Base-by-base conservation (phyloP, 2,113 vertebrate genomes). In the Gobius niger region DNA sequence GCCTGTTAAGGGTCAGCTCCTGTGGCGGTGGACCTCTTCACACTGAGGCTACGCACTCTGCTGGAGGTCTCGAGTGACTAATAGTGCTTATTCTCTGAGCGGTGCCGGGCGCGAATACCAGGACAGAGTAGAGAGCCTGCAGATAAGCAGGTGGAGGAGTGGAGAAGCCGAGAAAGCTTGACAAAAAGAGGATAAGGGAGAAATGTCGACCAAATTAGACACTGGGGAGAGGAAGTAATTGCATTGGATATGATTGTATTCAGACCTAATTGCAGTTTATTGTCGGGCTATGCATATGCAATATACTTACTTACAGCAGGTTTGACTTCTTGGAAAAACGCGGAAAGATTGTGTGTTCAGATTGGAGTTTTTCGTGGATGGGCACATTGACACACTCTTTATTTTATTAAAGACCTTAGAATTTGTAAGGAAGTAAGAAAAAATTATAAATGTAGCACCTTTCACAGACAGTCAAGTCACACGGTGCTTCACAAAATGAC, bases 1-100 rank as follows among this genome's bases (percentile, higher is more conserved):
- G 81, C 72, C 49, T 79, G 80, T 82, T 70, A 77, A 68, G 71
- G 87, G 80, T 88, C 85, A 80, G 57, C 78, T 82, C 82, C 80
- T 77, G 24, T 44, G 63, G 71, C 34, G 78, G 69, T 19, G 16
- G 66, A 76, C 73, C 76, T 73, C 79, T 83, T 59, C 74, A 44
- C 70, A 77, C 68, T 72, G 63, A 67, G 44, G 62, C 47, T 67
- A 86, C 85, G 83, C 67, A 63, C 79, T 77, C 73, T 82, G 76
- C 68, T 14, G 67, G 75, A 76, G 83, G 79, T 87, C 77, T 73
- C 74, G 18, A 54, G 71, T 80, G 85, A 84, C 84, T 80, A 84
- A 87, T 69, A 60, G 73, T 78, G 68, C 74, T 82, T 65, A 83
- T 87, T 83, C 70, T 75, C 54, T 72, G 69, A 76, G 84, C 75